Base-by-base conservation (phyloP, 2,888 invertebrate species). In the Cheilosia urbana region DNA sequence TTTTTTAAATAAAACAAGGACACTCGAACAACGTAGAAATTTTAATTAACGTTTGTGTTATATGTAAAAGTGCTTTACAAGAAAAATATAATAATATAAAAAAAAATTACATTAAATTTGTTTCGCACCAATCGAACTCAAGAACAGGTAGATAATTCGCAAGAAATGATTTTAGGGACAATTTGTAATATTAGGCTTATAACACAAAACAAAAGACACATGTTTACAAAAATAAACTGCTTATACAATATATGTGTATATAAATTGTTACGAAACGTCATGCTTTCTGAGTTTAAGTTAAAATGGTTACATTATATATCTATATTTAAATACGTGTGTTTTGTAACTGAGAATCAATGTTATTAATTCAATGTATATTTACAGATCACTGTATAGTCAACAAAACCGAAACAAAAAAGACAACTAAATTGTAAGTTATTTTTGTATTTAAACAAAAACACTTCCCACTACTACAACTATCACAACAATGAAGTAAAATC, bases 141-240 rank as follows among this genome's bases (percentile, higher is more conserved):
- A 79, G 37, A 63, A 49, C 60, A 72, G 51, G 72, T 45, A 72
- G 72, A 72, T 66, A 51, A 79, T 66, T 72, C 53, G 45, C 69
- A 63, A 78, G 62, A 77, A 40, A 71, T 78, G 78, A 71, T 55
- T 72, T 79, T 79, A 79, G 79, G 79, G 79, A 79, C 72, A 79
- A 72, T 72, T 79, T 72, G 58, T 79, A 72, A 72, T 72, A 72
- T 65, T 71, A 78, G 69, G 63, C 49, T 78, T 58, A 73, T 53
- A 37, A 62, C 1, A 57, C 11, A 34, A 60, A 58, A 37, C 19
- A n/a, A 49, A 13, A 76, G 55, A 65, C 24, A 30, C 57, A 51
- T 47, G 37, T 69, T 34, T 57, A 75, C 65, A 53, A 11, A 66
- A 11, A 40, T 17, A 19, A 51, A 58, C 34, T 55, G 71, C 71